Percentiles rank a stretch among this genome's conserved stretches.
These are phyloP conservation scores for Aselliscus stoliczkanus DNA, from an alignment of 2,797 vertebrate genomes.

Conservation along the genomic window DNA sequence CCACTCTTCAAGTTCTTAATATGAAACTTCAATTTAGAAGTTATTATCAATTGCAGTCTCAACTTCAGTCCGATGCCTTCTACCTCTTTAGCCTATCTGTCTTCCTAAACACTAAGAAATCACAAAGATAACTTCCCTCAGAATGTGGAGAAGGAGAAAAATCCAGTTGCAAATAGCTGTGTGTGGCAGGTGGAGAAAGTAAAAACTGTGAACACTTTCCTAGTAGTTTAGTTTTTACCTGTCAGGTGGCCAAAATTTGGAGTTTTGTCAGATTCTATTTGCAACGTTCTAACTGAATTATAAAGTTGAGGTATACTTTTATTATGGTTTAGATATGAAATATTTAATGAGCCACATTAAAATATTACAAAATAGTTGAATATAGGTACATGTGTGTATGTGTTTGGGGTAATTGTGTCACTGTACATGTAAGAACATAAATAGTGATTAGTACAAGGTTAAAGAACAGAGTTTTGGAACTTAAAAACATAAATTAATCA, in stretches of 20 bases:
- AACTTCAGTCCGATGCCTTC: not conserved
- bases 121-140: not conserved
- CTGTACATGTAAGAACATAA: not conserved
- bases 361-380: not conserved
- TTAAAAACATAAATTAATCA: not conserved
- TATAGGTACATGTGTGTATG: not conserved
- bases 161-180: not conserved
- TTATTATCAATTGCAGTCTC: not conserved
- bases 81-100: not conserved
- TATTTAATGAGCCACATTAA: not conserved
- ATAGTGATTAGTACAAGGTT: not conserved
- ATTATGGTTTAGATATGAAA: not conserved
- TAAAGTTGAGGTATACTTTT: not conserved
- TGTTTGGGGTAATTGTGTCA: not conserved
- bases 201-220: not conserved
- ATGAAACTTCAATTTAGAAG: not conserved
- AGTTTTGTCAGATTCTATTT: not conserved
- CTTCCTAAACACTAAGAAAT: not conserved
- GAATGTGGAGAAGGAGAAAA: not conserved
- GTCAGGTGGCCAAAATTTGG: not conserved
- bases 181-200: not conserved
- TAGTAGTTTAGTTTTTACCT: not conserved
- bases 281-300: not conserved
- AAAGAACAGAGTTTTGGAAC: not conserved
- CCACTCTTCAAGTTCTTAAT: not conserved